Evolutionary conservation across 2,797 vertebrate genomes (phyloP), one percentile per base, ranked within the genome.

Genomic region (Synaphobranchus kaupii): DNA sequence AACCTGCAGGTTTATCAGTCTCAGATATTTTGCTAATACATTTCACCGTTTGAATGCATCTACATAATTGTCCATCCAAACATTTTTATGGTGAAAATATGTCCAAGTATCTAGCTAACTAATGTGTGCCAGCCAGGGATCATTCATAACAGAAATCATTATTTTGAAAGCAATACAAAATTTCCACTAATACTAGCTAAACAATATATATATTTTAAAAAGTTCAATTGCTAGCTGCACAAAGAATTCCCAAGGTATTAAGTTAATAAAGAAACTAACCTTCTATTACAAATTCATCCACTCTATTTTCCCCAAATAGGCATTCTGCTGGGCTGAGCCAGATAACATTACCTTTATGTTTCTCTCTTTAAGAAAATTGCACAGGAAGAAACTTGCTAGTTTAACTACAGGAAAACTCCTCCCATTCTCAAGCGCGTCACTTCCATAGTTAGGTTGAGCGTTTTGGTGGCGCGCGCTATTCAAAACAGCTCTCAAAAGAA

Each of bases 401-500:
- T 39, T 39, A 39, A 39, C 39, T 81, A 58, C n/a, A 58, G n/a
- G 44, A 34, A 68, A 48, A 84, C 86, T 17, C 50, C 81, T 22
- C 50, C 47, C 3, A 71, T 73, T 68, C 20, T 3, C 15, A 81
- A 39, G n/a, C 47, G 13, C 44, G 47, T 48, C 78, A 50, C 25
- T 4, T 31, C 66, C 34, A 54, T 82, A 54, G 60, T 85, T 85
- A 17, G 84, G 4, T 73, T 3, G 80, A 52, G 56, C 50, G 60
- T 20, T 3, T 39, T 34, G 63, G 17, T 34, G 86, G 86, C 86
- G 86, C 86, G 86, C 86, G 86, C 86, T 52, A 71, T 84, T 87
- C 68, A 66, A 87, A 87, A 20, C 52, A 66, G 56, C 31, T 8
- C 63, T 52, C 60, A 28, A 31, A 58, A 44, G 48, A 87, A 68